phyloP scores from a whole-genome alignment of 2,797 vertebrate species.

The Pogonophryne albipinna region DNA sequence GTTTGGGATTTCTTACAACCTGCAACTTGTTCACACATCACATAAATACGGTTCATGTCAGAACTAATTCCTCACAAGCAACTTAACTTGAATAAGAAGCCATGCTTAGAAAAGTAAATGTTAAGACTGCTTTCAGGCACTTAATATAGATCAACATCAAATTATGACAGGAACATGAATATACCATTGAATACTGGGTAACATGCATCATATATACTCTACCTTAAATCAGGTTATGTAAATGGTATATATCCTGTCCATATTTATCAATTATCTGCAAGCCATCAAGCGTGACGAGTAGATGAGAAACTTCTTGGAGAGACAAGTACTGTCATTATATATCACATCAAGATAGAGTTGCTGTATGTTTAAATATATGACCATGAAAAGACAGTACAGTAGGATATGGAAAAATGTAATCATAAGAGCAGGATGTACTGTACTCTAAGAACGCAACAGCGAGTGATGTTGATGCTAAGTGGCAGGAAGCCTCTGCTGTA shows the following conservation, averaged over 20 bases:
- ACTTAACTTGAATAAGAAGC: neutral
- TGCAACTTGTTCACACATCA: conserved; percentile 26
- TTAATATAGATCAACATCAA: conserved; percentile 1
- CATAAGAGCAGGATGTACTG: conserved; percentile 5
- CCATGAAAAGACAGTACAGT: neutral
- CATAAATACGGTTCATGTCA: conserved; percentile 46
- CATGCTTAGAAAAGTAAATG: conserved; percentile 5
- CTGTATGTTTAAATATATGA: conserved; percentile 57
- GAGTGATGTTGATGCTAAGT: conserved; percentile 18
- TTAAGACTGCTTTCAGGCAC: conserved; percentile 5
- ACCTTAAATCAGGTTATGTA: conserved; percentile 4
- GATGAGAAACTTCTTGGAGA: conserved; percentile 48
- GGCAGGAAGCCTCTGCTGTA: conserved; percentile 12
- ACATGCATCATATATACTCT: neutral
- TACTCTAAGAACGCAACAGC: conserved; percentile 4
- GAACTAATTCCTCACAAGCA: conserved; percentile 11
- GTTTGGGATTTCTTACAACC: neutral
- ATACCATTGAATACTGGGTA: neutral
- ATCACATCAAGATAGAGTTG: conserved; percentile 16
- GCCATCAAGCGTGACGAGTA: conserved; percentile 47
- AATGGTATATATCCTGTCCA: conserved; percentile 2
- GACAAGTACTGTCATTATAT: conserved; percentile 29
- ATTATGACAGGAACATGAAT: conserved; percentile 26
- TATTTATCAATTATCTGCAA: neutral
- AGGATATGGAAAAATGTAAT: conserved; percentile 4